These are phyloP conservation scores for Drosophila merina DNA, from an alignment of 2,888 invertebrate genomes.

Conservation along the genomic window DNA sequence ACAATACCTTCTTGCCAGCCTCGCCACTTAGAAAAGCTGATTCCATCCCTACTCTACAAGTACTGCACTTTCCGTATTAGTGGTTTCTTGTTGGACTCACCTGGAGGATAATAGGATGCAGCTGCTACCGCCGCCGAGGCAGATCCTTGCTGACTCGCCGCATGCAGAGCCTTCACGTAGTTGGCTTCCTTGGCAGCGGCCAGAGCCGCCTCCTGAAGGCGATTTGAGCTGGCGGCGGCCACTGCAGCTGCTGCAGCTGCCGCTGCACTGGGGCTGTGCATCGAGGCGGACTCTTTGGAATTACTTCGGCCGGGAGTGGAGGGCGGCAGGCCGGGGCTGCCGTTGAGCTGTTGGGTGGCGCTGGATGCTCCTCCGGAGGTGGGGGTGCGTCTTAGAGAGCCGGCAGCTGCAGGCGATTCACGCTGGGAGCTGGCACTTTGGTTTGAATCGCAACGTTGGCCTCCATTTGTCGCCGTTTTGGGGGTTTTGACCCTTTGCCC, in stretches of 20 bases:
- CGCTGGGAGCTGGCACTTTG: conserved; percentile 87
- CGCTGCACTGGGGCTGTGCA: conserved; percentile 79
- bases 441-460: conserved; percentile 89
- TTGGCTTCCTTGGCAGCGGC: conserved; percentile 82
- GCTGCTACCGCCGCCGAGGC: conserved; percentile 62
- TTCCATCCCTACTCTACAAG: not conserved
- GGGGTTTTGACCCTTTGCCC: conserved; percentile 66
- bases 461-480: conserved; percentile 69
- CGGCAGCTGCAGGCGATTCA: conserved; percentile 74
- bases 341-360: conserved; percentile 52
- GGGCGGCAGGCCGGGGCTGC: conserved; percentile 67
- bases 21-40: not conserved
- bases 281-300: conserved; percentile 81
- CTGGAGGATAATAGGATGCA: conserved; percentile 84
- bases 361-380: conserved; percentile 40
- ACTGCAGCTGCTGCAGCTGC: conserved; percentile 50
- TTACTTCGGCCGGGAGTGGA: conserved; percentile 70
- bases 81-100: conserved; percentile 36
- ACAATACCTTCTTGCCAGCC: not conserved
- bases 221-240: conserved; percentile 71
- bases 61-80: not conserved
- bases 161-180: conserved; percentile 83
- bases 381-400: conserved; percentile 65
- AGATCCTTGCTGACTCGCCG: conserved; percentile 74
- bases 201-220: conserved; percentile 63